Conservation (phyloP, 2,113 vertebrate species). For the Ctenodactylus gundi region DNA sequence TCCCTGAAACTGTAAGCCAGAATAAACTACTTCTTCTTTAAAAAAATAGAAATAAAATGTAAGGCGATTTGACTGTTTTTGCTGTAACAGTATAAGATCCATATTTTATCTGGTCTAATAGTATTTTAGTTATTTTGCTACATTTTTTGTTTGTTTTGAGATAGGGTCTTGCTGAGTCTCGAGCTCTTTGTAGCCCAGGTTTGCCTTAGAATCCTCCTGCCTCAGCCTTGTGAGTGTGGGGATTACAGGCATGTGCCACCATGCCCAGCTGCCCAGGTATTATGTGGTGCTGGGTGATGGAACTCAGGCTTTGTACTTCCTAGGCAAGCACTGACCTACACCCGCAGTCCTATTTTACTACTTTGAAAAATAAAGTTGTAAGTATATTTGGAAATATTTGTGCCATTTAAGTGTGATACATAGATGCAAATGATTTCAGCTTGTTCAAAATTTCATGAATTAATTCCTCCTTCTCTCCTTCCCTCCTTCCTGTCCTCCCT, state of each 20-base stretch:
- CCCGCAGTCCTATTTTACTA: slow-evolving; percentile 28
- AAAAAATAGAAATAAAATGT: slow-evolving; percentile 31
- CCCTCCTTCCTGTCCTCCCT: not conserved
- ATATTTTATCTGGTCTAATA: not conserved
- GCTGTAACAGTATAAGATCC: not conserved
- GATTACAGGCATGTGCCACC: no score
- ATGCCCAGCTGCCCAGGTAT: no score
- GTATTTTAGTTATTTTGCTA: slow-evolving; percentile 10
- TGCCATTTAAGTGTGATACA: not conserved
- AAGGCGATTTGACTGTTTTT: not conserved
- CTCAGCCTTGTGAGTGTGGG: no score
- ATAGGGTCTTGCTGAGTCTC: no score
- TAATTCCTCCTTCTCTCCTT: not conserved
- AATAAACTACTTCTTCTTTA: slow-evolving; percentile 31
- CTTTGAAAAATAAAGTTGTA: slow-evolving; percentile 1
- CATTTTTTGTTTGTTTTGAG: no score
- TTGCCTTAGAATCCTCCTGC: no score
- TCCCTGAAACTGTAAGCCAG: not conserved
- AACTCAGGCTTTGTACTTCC: no score
- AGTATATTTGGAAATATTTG: slow-evolving; percentile 21
- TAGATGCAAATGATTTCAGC: not conserved
- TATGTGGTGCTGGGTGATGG: no score
- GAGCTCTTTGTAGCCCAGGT: no score
- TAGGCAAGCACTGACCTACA: no score
- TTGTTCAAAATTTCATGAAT: not conserved